Evolutionary conservation across 2,113 vertebrate species (phyloP).

Genomic region (crab-eating macaque (Macaca fascicularis)): DNA sequence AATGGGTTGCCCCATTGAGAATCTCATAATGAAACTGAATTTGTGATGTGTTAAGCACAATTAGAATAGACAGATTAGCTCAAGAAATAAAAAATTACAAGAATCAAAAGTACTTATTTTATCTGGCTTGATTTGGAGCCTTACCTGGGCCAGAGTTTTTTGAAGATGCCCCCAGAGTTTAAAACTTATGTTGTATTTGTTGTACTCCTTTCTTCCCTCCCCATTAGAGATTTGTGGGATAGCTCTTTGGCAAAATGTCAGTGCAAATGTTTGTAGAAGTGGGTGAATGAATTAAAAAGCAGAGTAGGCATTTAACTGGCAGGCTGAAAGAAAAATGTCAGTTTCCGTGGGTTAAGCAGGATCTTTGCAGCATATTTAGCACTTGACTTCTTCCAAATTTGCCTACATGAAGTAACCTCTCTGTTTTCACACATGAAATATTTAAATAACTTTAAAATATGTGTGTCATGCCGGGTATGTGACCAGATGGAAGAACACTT

Average conservation of each 20-base stretch:
- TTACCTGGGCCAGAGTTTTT: neutral
- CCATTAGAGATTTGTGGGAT: neutral
- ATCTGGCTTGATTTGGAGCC: neutral
- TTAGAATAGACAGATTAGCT: neutral
- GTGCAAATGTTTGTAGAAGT: constrained; percentile 55
- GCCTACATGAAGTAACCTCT: constrained; percentile 74
- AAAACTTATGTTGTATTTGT: neutral
- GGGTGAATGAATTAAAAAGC: constrained; percentile 62
- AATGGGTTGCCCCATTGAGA: neutral
- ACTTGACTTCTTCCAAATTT: constrained; percentile 72
- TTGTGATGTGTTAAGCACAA: neutral
- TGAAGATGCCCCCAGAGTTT: neutral
- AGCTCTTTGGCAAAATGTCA: constrained; percentile 58
- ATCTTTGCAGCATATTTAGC: constrained; percentile 64
- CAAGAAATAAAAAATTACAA: neutral
- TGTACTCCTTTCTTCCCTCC: neutral
- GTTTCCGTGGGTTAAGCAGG: constrained; percentile 45
- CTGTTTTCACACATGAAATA: constrained; percentile 75
- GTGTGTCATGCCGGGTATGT: constrained; percentile 69
- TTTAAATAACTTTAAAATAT: constrained; percentile 78
- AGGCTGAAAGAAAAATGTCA: constrained; percentile 49
- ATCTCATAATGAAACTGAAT: neutral
- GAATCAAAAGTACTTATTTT: neutral
- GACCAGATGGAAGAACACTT: constrained; percentile 70
- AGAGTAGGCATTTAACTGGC: constrained; percentile 66